Base-by-base conservation (phyloP, 2,888 invertebrate species). In the Pyralis farinalis region DNA sequence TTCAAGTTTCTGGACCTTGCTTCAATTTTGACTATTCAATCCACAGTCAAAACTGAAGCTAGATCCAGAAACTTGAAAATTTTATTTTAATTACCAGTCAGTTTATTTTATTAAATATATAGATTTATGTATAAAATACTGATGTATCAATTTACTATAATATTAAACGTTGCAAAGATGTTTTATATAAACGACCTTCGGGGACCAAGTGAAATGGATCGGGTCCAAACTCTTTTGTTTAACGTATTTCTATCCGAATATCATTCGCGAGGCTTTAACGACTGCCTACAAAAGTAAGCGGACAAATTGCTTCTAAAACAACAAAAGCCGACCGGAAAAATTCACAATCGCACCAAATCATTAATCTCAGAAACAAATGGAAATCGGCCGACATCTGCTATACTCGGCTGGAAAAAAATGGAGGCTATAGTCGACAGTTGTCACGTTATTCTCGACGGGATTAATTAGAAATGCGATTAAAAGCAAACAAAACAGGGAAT, bases 401-500 rank as follows among this genome's bases (percentile, higher is more conserved):
- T 86, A 83, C 82, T 79, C 74, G 67, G 74, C 72, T 70, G 67
- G 74, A 74, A 80, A 83, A n/a, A 87, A 87, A 87, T 85, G 81
- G 82, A 81, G 69, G 81, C 77, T 78, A 82, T 84, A 85, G 87
- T 80, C 87, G 86, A 84, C 88, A 88, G 88, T 88, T 88, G 88
- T 88, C 88, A 88, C 87, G 88, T 87, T 88, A 88, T 88, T 87
- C 87, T 87, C 87, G 84, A 79, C 85, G 87, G 88, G 87, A 88
- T 88, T 88, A 88, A 88, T 88, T 88, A 88, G 87, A 88, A 88
- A 88, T 87, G 84, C 87, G 88, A 88, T 88, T 88, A 88, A 88
- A 88, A 88, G 85, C 87, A 88, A 88, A 88, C 88, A 88, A 88
- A 87, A 88, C 87, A 87, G 87, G 85, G 85, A 87, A 86, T 86